These are phyloP conservation scores for Cyphomyrus discorhynchus DNA, from an alignment of 2,113 vertebrate genomes.

Conservation along the genomic window DNA sequence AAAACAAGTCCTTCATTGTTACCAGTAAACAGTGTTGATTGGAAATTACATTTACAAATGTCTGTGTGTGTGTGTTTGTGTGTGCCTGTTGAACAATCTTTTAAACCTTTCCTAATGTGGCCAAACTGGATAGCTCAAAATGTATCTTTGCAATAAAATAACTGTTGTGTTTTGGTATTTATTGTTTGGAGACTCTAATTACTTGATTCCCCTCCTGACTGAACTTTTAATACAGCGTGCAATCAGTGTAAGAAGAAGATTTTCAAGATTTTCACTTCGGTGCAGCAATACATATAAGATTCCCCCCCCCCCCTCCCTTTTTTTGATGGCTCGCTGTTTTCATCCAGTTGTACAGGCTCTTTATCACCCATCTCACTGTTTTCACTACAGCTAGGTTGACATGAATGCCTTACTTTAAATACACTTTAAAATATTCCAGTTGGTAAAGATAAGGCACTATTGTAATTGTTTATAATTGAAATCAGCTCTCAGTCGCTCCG, in stretches of 20 bases:
- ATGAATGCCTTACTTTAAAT: not conserved
- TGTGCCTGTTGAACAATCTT: not conserved
- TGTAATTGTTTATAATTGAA: not conserved
- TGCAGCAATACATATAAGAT: not conserved
- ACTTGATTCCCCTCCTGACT: not conserved
- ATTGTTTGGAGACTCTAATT: not conserved
- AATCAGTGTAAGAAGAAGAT: not conserved
- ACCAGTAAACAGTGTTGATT: conserved; percentile 23
- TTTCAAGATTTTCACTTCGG: not conserved
- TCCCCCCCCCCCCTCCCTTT: not conserved
- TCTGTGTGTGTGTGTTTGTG: not conserved
- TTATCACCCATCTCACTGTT: not conserved
- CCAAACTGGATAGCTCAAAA: not conserved
- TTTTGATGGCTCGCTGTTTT: not conserved
- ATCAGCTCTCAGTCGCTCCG: not conserved
- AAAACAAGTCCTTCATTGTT: conserved; percentile 12
- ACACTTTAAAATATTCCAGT: not conserved
- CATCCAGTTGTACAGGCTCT: not conserved
- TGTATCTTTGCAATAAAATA: conserved; percentile 21
- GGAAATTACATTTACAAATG: conserved; percentile 10
- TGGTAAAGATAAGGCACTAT: not conserved
- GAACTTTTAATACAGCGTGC: not conserved
- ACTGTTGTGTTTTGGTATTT: conserved; percentile 11
- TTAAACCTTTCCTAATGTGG: conserved; percentile 7
- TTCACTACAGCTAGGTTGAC: not conserved